Conservation (phyloP, 2,888 invertebrate genomes). For the Drosophila neoperkinsi region DNA sequence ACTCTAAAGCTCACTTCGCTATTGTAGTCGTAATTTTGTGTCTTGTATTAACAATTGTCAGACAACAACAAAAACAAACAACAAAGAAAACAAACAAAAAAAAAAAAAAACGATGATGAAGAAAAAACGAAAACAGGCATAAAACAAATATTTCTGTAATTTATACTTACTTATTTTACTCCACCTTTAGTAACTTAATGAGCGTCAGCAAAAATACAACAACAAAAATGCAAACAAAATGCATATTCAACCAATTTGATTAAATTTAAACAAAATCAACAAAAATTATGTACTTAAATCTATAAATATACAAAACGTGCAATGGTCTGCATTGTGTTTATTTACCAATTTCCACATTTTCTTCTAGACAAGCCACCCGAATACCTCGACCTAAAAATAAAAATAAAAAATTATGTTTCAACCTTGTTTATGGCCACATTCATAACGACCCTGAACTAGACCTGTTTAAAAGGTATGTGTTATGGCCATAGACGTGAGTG, state of each 20-base stretch:
- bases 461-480: neutral
- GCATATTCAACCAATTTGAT: constrained; percentile 61
- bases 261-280: constrained; percentile 43
- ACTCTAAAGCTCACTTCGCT: constrained; percentile 62
- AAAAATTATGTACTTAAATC: constrained; percentile 72
- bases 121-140: constrained; percentile 28
- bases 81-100: constrained; percentile 25
- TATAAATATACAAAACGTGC: constrained; percentile 59
- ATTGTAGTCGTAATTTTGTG: constrained; percentile 54
- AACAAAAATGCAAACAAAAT: constrained; percentile 33
- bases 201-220: constrained; percentile 51
- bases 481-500: neutral
- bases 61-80: constrained; percentile 27
- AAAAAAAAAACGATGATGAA: constrained; percentile 28
- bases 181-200: constrained; percentile 59
- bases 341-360: constrained; percentile 5
- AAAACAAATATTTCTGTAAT: constrained; percentile 60
- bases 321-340: constrained; percentile 34
- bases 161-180: constrained; percentile 73
- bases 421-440: constrained; percentile 5
- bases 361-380: neutral
- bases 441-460: constrained; percentile 23
- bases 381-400: neutral
- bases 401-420: neutral
- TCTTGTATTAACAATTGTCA: constrained; percentile 38